Conservation (phyloP, 2,113 vertebrate species). For the Dipodomys stephensi region DNA sequence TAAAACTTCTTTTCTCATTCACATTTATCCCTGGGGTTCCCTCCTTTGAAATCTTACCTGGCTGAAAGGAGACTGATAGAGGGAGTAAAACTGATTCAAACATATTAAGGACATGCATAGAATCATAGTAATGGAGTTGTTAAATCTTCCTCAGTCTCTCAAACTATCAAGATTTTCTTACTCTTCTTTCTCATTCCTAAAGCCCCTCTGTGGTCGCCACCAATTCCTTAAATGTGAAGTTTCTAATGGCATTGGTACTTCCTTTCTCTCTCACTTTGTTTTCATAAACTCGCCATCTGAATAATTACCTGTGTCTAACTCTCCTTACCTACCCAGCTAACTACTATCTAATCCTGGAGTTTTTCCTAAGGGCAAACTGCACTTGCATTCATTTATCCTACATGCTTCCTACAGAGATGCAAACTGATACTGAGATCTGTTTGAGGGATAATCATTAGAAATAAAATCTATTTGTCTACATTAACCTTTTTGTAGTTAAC, state of each 20-base stretch:
- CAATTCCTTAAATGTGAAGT: background rate
- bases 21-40: background rate
- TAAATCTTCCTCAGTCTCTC: background rate
- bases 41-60: background rate
- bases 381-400: background rate
- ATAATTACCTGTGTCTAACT: too few species aligned
- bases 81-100: too few species aligned
- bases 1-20: slow-evolving; percentile 6
- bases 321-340: too few species aligned
- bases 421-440: background rate
- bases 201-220: background rate
- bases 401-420: background rate
- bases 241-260: background rate
- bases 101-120: too few species aligned
- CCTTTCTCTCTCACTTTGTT: background rate
- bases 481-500: background rate
- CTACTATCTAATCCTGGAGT: background rate
- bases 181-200: background rate
- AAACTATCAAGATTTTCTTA: background rate
- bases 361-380: background rate
- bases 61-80: too few species aligned
- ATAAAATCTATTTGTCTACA: background rate
- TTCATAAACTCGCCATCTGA: background rate
- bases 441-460: background rate
- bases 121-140: too few species aligned